A percentile compares a stretch with the other conserved stretches of the same genome.
Conservation (phyloP, 2,888 invertebrate species). For the Eubasilissa splendida region DNA sequence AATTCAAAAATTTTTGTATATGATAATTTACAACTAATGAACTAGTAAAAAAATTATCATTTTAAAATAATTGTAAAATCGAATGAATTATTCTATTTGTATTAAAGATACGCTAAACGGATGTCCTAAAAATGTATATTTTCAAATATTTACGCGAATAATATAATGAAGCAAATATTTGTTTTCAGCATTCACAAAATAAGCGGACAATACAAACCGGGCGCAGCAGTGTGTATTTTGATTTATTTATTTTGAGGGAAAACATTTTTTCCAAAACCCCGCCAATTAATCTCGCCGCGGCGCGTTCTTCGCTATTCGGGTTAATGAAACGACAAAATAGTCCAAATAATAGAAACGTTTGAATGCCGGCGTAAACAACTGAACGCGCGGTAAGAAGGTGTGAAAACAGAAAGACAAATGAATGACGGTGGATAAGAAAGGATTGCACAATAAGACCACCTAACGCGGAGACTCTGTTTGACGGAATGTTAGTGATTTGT, state of each 20-base stretch:
- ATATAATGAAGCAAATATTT: slow-evolving; percentile 10
- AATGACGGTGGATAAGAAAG: slow-evolving; percentile 47
- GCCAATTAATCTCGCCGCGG: slow-evolving; percentile 31
- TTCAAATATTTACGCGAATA: slow-evolving; percentile 8
- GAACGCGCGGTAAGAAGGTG: slow-evolving; percentile 39
- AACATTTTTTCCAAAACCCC: slow-evolving; percentile 1
- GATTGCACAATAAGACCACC: slow-evolving; percentile 57
- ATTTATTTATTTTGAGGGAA: slow-evolving; percentile 7
- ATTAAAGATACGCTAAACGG: too few relatives aligned
- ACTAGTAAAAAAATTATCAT: too few relatives aligned
- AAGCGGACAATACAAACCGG: neutral
- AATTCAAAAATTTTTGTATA: too few relatives aligned
- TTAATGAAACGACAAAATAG: slow-evolving; percentile 42
- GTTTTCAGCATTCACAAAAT: neutral
- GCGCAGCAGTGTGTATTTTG: neutral
- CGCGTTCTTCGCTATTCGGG: slow-evolving; percentile 33
- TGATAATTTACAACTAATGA: too few relatives aligned
- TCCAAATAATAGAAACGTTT: slow-evolving; percentile 32
- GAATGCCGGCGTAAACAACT: slow-evolving; percentile 19
- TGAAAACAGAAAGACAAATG: slow-evolving; percentile 45
- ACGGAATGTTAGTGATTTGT: neutral
- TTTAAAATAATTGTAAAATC: too few relatives aligned
- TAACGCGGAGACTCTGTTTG: slow-evolving; percentile 42
- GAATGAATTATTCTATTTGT: too few relatives aligned
- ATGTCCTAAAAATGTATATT: neutral